Evolutionary conservation across 2,113 vertebrate genomes (phyloP).

Genomic region (Anolis carolinensis): DNA sequence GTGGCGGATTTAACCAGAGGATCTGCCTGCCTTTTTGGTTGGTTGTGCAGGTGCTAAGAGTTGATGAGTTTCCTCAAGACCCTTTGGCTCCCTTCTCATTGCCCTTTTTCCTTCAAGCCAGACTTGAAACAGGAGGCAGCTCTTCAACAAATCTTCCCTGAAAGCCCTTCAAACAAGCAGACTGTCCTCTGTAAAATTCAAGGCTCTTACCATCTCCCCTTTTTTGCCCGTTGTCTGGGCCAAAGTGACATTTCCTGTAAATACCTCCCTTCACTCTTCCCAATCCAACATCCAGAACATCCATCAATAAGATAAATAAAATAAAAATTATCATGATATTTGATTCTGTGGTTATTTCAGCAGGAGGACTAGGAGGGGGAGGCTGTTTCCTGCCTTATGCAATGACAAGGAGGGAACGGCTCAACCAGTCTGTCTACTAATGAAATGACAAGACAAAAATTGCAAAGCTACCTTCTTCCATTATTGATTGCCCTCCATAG

Average conservation of each 20-base stretch:
- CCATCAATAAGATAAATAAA: conserved; percentile 7
- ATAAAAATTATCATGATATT: background rate
- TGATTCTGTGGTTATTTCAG: background rate
- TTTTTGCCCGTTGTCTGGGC: background rate
- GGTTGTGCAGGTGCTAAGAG: background rate
- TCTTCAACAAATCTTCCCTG: background rate
- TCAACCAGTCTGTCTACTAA: background rate
- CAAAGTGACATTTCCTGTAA: background rate
- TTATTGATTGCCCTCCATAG: background rate
- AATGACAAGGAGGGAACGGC: background rate
- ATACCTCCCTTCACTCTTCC: conserved; percentile 6
- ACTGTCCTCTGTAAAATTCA: background rate
- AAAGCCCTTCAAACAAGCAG: background rate
- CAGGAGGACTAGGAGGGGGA: background rate
- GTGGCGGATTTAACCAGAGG: background rate
- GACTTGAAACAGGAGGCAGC: background rate
- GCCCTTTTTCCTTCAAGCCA: background rate
- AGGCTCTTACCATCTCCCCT: background rate
- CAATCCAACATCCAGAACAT: conserved; percentile 6
- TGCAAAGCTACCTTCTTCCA: background rate
- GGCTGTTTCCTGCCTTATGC: background rate
- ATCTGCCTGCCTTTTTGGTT: background rate
- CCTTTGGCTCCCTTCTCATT: background rate
- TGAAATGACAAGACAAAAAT: conserved; percentile 2
- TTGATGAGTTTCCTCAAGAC: background rate